A percentile compares a stretch with the other conserved stretches of the same genome.
These are phyloP conservation scores for Leuctra nigra DNA, from an alignment of 2,888 invertebrate species.

Conservation along the genomic window DNA sequence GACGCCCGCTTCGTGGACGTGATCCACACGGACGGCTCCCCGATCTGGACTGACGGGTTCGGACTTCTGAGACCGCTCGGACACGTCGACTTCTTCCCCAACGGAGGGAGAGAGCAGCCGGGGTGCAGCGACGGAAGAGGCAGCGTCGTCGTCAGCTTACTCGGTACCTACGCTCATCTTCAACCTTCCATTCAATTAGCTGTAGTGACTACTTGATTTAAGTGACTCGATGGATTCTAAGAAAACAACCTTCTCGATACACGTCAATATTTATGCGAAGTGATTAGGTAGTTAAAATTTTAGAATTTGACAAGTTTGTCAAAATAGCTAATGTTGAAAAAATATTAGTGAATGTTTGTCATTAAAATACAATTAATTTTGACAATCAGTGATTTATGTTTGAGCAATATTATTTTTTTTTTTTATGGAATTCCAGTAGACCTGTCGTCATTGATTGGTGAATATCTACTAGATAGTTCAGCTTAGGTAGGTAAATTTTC, in stretches of 20 bases:
- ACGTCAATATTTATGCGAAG: not conserved
- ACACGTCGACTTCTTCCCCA: conserved; percentile 54
- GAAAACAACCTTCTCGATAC: not conserved
- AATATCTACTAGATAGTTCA: too few relatives aligned
- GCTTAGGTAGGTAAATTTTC: too few relatives aligned
- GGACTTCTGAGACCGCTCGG: conserved; percentile 52
- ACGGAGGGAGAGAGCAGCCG: conserved; percentile 54
- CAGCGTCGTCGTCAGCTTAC: conserved; percentile 49
- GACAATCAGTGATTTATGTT: too few relatives aligned
- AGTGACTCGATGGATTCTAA: too few relatives aligned
- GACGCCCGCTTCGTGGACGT: conserved; percentile 61
- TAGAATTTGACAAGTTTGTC: not conserved
- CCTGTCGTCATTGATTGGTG: too few relatives aligned
- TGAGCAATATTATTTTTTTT: too few relatives aligned
- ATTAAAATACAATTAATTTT: too few relatives aligned
- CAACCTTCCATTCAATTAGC: not conserved
- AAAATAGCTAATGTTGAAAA: not conserved
- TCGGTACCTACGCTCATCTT: conserved; percentile 39
- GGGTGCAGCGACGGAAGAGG: conserved; percentile 50
- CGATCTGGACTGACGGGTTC: conserved; percentile 52
- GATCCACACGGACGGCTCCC: conserved; percentile 59
- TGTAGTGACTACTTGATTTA: too few relatives aligned
- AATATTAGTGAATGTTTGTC: not conserved
- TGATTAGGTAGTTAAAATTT: not conserved
- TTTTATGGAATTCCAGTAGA: too few relatives aligned